phyloP scores from a whole-genome alignment of 2,113 vertebrate species.

The Gambusia affinis region DNA sequence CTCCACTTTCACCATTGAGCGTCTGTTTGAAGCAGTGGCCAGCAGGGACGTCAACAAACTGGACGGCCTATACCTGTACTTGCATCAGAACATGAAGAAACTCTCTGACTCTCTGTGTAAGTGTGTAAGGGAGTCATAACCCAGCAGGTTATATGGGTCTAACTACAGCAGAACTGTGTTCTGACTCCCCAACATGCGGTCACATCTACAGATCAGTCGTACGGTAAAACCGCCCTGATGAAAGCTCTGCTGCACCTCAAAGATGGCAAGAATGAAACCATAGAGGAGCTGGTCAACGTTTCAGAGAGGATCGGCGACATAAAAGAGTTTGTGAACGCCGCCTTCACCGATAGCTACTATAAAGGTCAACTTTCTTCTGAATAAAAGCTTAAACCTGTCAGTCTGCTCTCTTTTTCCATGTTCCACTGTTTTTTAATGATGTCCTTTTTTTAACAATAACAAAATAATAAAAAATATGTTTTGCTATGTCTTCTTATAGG shows the following conservation, averaged over 20 bases:
- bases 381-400: not conserved
- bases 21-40: constrained; percentile 89
- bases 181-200: constrained; percentile 12
- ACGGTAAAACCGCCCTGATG: constrained; percentile 90
- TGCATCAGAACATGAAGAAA: constrained; percentile 82
- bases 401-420: not conserved
- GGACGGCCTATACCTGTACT: constrained; percentile 84
- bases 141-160: not conserved
- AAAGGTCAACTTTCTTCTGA: constrained; percentile 80
- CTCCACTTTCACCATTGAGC: constrained; percentile 57
- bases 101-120: constrained; percentile 89
- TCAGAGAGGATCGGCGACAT: constrained; percentile 87
- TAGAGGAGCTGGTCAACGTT: constrained; percentile 85
- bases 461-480: not conserved
- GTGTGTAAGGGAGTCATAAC: constrained; percentile 36
- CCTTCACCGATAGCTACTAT: constrained; percentile 89
- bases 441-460: not conserved
- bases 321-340: constrained; percentile 86
- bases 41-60: constrained; percentile 82
- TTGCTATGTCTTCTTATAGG: constrained; percentile 68
- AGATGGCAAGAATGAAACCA: constrained; percentile 85
- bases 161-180: not conserved
- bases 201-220: constrained; percentile 82
- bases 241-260: constrained; percentile 93
- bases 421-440: not conserved